Conservation (phyloP, 2,797 vertebrate genomes). For the Pipistrellus nathusii region DNA sequence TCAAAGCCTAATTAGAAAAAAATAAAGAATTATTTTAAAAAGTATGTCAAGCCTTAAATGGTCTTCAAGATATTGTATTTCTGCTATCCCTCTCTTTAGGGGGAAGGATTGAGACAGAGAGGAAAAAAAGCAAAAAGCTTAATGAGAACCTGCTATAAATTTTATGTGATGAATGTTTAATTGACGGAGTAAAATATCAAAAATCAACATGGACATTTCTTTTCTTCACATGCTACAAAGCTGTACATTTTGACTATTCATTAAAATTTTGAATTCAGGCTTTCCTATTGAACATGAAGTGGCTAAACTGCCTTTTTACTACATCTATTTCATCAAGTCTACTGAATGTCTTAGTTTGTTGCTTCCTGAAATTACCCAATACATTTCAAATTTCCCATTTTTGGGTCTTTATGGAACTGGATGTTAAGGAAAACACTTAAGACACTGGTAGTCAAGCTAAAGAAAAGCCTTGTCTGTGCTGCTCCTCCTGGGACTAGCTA, state of each 20-base stretch:
- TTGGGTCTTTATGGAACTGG: background rate
- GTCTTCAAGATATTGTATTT: background rate
- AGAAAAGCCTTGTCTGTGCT: background rate
- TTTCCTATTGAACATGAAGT: background rate
- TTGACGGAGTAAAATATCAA: background rate
- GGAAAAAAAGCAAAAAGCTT: background rate
- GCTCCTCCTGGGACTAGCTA: background rate
- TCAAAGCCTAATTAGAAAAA: constrained; percentile 71
- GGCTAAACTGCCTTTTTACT: background rate
- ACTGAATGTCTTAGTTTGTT: background rate
- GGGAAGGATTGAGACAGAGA: background rate
- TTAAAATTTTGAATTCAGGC: background rate
- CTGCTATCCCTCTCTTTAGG: background rate
- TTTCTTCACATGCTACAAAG: background rate
- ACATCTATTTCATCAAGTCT: background rate
- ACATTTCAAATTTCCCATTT: background rate
- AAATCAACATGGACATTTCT: background rate
- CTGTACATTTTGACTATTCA: background rate
- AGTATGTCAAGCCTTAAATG: constrained; percentile 8
- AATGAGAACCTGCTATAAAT: constrained; percentile 17
- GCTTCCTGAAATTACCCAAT: constrained; percentile 1
- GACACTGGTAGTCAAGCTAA: background rate
- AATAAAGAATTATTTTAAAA: background rate
- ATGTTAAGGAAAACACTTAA: background rate
- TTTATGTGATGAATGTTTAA: background rate